Evolutionary conservation across 2,888 invertebrate species (phyloP), one percentile per base, ranked within the genome.

Genomic region (Xylophagus ater): DNA sequence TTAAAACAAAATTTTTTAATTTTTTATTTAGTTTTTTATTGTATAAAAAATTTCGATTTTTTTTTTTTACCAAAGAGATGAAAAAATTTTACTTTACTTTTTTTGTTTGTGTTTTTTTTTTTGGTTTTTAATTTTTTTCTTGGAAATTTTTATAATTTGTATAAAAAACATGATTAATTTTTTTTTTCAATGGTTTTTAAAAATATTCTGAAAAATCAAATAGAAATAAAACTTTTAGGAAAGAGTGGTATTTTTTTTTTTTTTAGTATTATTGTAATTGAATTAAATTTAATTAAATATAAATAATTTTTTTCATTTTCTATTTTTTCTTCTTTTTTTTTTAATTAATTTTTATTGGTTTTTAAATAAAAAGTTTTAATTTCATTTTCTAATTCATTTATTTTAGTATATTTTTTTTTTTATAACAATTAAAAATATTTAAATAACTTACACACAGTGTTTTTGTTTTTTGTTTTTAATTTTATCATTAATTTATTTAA

Each of bases 201-300:
- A 42, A 41, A 45, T 41, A 31, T 36, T 43, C 36, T 44, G 42
- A 43, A 37, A 39, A 24, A 34, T 39, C 33, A 44, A 43, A 51
- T 50, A 40, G 41, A 37, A 44, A 44, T 44, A 44, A 44, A 32
- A 44, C 42, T 44, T 15, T 46, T 37, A 44, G 41, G 44, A 39
- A 37, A 41, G 40, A 34, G 44, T 31, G 39, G 37, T 20, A 23
- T 18, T 23, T n/a, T n/a, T n/a, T n/a, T n/a, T 21, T 42, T 15
- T 42, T 42, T 29, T 32, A 36, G 35, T 45, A 29, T 40, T 41
- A 39, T 42, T 35, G 35, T 34, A 41, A 32, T 46, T 37, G 33
- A 42, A 23, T 39, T 42, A 44, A 40, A 37, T 40, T 38, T 40
- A 40, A 30, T 44, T 44, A 34, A 42, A 40, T 38, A 43, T 39